Evolutionary conservation across 2,888 invertebrate species (phyloP), one percentile per base, ranked within the genome.

Genomic region (Odontocerum albicorne): DNA sequence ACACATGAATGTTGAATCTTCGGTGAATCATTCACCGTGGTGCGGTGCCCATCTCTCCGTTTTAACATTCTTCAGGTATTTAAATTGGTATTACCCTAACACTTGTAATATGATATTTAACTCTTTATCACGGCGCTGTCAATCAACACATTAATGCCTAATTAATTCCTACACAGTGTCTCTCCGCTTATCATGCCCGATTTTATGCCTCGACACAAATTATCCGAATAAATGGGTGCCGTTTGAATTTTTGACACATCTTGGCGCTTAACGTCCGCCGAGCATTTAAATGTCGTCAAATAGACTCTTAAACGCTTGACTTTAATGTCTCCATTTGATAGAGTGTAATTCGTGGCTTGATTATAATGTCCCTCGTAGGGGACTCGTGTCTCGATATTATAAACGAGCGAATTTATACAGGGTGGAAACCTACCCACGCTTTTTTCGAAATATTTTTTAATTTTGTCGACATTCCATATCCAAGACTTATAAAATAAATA

Each of bases 371-470:
- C 6, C 17, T 44, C 31, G 20, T 19, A 27, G 45, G 17, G n/a
- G 31, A 33, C 32, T 45, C 32, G 16, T 45, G 32, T 45, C 45
- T 32, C 19, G 32, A 33, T 33, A 45, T 55, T 55, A 55, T 55
- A 50, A 55, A 55, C 55, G 49, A 38, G 31, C 43, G 45, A 44
- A 55, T 55, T 45, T 50, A 50, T 55, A 49, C 22, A 38, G n/a
- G n/a, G n/a, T n/a, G n/a, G n/a, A n/a, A n/a, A n/a, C n/a, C n/a
- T n/a, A n/a, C n/a, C n/a, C n/a, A n/a, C n/a, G n/a, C n/a, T n/a
- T n/a, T n/a, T n/a, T n/a, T n/a, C n/a, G n/a, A n/a, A n/a, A n/a
- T n/a, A n/a, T n/a, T n/a, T n/a, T n/a, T n/a, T n/a, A n/a, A n/a
- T n/a, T n/a, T n/a, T n/a, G n/a, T n/a, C n/a, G n/a, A n/a, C n/a